A percentile compares a stretch with the other conserved stretches of the same genome.
These are phyloP conservation scores for Saxidomus purpurata DNA, from an alignment of 1,140 invertebrate species.

Conservation along the genomic window DNA sequence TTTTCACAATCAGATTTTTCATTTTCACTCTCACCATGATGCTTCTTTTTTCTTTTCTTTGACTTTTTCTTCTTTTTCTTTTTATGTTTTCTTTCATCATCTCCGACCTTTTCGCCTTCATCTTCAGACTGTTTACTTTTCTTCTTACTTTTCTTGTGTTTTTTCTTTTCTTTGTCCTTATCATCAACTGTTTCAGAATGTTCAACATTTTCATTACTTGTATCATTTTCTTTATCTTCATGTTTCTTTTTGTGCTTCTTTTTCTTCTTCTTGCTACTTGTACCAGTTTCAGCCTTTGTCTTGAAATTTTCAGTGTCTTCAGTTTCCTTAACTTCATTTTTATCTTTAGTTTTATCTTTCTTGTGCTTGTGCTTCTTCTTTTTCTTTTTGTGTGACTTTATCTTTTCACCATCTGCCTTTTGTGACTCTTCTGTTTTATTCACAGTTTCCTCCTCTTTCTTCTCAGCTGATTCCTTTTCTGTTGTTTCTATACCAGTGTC, in stretches of 20 bases:
- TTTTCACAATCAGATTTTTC: slow-evolving; percentile 70
- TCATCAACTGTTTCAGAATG: slow-evolving; percentile 34
- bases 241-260: slow-evolving; percentile 72
- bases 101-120: slow-evolving; percentile 60
- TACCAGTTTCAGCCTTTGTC: slow-evolving; percentile 30
- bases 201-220: slow-evolving; percentile 47
- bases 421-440: slow-evolving; percentile 17
- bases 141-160: slow-evolving; percentile 71
- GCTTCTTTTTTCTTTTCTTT: slow-evolving; percentile 65
- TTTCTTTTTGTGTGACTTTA: slow-evolving; percentile 60
- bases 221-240: slow-evolving; percentile 52
- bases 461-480: slow-evolving; percentile 10
- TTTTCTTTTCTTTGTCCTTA: slow-evolving; percentile 70
- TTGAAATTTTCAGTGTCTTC: slow-evolving; percentile 30
- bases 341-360: slow-evolving; percentile 61
- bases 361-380: slow-evolving; percentile 72
- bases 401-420: slow-evolving; percentile 54
- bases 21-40: slow-evolving; percentile 67
- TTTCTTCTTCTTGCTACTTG: slow-evolving; percentile 70
- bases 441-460: slow-evolving; percentile 39
- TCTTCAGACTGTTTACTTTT: slow-evolving; percentile 64
- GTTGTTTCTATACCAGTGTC: slow-evolving; percentile 12
- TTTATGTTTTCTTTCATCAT: slow-evolving; percentile 64
- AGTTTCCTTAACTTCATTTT: slow-evolving; percentile 26
- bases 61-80: slow-evolving; percentile 66